Percentiles rank a stretch among this genome's conserved stretches.
Conservation (phyloP, 2,113 vertebrate genomes). For the Echinops telfairi region DNA sequence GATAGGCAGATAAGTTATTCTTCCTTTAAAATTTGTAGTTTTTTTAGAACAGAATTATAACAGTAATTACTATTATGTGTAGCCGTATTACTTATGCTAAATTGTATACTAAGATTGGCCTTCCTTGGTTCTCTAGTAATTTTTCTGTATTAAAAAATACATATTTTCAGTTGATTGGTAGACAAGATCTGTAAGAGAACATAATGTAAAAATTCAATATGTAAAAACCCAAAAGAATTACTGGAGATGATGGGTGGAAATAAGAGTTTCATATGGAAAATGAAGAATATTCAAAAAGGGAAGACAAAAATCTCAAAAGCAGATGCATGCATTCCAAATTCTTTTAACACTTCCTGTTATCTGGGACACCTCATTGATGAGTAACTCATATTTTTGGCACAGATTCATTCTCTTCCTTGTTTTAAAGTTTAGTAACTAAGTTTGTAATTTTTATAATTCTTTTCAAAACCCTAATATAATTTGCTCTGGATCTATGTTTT, state of each 20-base stretch:
- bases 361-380: not conserved
- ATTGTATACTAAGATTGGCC: not conserved
- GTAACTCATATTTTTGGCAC: not conserved
- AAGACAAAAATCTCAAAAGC: not conserved
- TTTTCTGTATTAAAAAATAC: not conserved
- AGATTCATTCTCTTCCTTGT: not conserved
- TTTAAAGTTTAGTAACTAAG: not conserved
- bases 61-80: not conserved
- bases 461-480: not conserved
- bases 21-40: not conserved
- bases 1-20: not conserved
- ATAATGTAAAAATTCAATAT: not conserved
- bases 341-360: not conserved
- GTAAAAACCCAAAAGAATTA: too few relatives aligned
- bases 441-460: not conserved
- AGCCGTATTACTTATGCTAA: too few relatives aligned
- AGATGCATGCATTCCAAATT: not conserved
- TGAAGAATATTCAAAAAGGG: not conserved
- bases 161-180: not conserved
- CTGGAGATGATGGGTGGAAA: not conserved
- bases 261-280: not conserved
- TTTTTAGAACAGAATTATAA: not conserved
- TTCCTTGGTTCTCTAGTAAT: not conserved
- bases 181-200: not conserved
- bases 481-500: not conserved